Evolutionary conservation across 30 jellyfish, hydroid and myxozoan species (phyloP), one percentile per base, ranked within the genome.

Genomic region (Nemopilema nomurai): DNA sequence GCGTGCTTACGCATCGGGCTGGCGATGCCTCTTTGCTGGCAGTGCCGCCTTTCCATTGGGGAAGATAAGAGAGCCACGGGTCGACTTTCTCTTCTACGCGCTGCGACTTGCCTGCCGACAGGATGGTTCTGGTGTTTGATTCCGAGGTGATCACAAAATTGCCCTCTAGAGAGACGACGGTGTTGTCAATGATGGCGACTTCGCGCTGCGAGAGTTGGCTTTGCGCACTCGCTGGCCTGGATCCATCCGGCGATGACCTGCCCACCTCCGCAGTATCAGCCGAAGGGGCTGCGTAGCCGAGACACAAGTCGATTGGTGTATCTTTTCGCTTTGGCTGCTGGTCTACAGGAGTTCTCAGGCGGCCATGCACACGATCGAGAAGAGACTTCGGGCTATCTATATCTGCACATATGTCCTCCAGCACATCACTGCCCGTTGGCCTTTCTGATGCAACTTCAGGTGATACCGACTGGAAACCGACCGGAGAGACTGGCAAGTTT

Each of bases 31-130:
- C 87, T 26, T 18, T 41, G 62, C 89, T 49, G 6, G 95, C 65
- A 8, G 82, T 30, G 0, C 64, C 67, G 0, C 64, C 67, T 31
- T 86, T 86, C 95, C 89, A 76, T 21, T 80, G 28, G 8, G 95
- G 95, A 22, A 86, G 82, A 29, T 86, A 86, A 0, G 95, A 77
- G 27, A 86, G 89, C 95, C 95, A 86, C 16, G 95, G 95, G 72
- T 86, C 95, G 28, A 78, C 81, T n/a, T 74, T 84, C 67, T 78
- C 79, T 31, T 77, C 81, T 8, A 79, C 75, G 9, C 68, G 81
- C 25, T 78, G 86, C 57, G 89, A 79, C 49, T 79, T 79, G 41
- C 69, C 80, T 23, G 71, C 24, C 63, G 28, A 22, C 27, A 66
- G 75, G 7, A 80, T 65, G 57, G 76, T 64, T 28, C 41, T 16